Conservation (phyloP, 2,888 invertebrate genomes). For the Bembecia ichneumoniformis region DNA sequence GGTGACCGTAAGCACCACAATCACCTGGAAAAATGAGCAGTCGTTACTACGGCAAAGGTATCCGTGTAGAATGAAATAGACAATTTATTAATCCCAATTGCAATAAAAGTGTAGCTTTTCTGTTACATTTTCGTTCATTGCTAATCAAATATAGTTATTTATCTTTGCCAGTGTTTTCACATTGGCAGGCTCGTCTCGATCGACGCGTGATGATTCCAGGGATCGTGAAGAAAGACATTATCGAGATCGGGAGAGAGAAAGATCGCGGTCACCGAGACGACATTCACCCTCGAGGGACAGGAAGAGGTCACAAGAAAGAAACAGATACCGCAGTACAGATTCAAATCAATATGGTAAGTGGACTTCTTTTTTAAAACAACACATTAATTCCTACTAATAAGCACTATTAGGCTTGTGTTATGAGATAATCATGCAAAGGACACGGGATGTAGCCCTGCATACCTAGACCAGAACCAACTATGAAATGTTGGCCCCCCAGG, state of each 20-base stretch:
- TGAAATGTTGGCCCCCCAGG: no score
- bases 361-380: no score
- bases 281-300: constrained; percentile 22
- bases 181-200: constrained; percentile 79
- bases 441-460: no score
- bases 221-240: constrained; percentile 17
- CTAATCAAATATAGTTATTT: constrained; percentile 40
- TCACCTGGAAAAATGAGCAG: constrained; percentile 30
- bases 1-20: no score
- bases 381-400: no score
- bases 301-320: constrained; percentile 16
- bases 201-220: constrained; percentile 66
- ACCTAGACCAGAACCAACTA: no score
- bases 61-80: constrained; percentile 32
- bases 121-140: background rate
- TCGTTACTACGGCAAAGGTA: constrained; percentile 48
- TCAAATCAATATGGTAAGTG: background rate
- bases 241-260: constrained; percentile 24
- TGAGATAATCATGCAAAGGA: no score
- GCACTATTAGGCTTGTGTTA: no score
- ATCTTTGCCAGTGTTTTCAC: constrained; percentile 83
- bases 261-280: constrained; percentile 38
- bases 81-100: constrained; percentile 9
- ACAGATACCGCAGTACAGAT: background rate
- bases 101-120: constrained; percentile 3